Evolutionary conservation across 2,888 invertebrate species (phyloP).

Genomic region (Lepidochrysops patricia): DNA sequence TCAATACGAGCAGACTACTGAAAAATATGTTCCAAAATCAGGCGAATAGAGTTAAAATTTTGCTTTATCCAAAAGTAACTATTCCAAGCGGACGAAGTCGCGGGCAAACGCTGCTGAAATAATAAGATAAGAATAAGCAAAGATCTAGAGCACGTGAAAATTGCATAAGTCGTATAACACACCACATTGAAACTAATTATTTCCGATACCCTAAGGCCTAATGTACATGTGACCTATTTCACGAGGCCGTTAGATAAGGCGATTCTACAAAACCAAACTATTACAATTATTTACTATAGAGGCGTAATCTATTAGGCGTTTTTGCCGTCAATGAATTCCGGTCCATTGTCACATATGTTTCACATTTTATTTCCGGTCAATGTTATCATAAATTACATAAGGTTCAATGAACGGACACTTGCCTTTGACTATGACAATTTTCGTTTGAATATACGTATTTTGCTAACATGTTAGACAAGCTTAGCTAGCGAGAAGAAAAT

Average conservation of each 20-base stretch:
- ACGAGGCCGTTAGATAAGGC: slow-evolving; percentile 4
- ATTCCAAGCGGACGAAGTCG: too few relatives aligned
- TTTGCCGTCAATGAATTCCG: neutral
- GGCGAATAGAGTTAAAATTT: too few relatives aligned
- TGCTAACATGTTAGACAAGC: too few relatives aligned
- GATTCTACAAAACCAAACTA: neutral
- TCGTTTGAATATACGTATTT: neutral
- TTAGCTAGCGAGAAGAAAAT: too few relatives aligned
- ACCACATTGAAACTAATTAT: slow-evolving; percentile 6
- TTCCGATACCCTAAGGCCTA: slow-evolving; percentile 11
- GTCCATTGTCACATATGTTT: neutral
- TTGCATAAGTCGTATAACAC: neutral
- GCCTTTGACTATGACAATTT: too few relatives aligned
- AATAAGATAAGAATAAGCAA: too few relatives aligned
- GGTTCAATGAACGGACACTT: neutral
- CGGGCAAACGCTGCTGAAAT: too few relatives aligned
- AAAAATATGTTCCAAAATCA: too few relatives aligned
- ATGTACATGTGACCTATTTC: neutral
- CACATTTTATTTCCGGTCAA: neutral
- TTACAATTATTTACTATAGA: slow-evolving; percentile 9
- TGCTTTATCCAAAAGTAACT: too few relatives aligned
- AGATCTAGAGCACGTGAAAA: neutral
- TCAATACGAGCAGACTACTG: too few relatives aligned
- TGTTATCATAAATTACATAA: neutral
- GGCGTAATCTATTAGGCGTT: neutral